Conservation (phyloP, 2,113 vertebrate genomes). For the Anoura caudifer region DNA sequence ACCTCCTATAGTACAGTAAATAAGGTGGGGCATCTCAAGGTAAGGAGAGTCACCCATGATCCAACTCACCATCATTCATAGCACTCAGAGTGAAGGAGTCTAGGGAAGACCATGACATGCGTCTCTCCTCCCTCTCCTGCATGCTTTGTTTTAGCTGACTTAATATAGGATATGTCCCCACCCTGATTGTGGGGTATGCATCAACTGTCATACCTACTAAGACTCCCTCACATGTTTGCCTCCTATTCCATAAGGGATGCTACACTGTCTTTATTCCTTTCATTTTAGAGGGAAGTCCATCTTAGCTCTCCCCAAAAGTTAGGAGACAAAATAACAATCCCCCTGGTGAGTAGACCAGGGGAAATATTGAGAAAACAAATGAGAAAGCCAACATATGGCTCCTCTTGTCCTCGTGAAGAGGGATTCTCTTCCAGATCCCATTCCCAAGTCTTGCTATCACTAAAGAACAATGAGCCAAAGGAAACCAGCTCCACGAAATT, state of each 20-base stretch:
- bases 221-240: not conserved
- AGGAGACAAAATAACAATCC: not conserved
- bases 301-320: not conserved
- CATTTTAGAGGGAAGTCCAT: not conserved
- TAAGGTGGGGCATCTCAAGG: too few species aligned
- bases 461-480: not conserved
- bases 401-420: not conserved
- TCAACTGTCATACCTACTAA: rapidly evolving
- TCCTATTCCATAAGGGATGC: not conserved
- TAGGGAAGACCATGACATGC: rapidly evolving
- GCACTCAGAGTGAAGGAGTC: rapidly evolving
- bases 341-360: not conserved
- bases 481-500: not conserved
- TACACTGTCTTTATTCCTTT: not conserved
- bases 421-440: not conserved
- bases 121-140: not conserved
- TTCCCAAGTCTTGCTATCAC: not conserved
- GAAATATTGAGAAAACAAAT: not conserved
- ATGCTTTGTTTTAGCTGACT: not conserved
- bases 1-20: not conserved
- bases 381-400: not conserved
- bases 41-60: not conserved
- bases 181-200: rapidly evolving
- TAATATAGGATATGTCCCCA: not conserved
- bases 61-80: rapidly evolving